Conservation (phyloP, 2,888 invertebrate genomes). For the Leptura quadrifasciata region DNA sequence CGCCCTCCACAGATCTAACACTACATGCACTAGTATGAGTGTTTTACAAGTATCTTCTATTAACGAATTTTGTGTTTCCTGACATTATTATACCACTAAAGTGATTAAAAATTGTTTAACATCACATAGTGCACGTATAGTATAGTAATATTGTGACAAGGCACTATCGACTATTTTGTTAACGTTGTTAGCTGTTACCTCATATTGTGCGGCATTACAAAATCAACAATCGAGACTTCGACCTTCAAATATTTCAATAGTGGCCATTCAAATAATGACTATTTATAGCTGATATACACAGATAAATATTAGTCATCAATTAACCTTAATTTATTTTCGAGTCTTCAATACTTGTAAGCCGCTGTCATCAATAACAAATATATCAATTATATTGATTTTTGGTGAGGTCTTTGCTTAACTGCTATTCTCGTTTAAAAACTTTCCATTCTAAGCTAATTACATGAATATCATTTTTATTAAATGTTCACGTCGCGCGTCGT, state of each 20-base stretch:
- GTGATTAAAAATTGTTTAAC: too few species aligned
- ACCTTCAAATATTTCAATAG: background rate
- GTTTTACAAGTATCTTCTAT: too few species aligned
- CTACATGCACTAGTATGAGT: too few species aligned
- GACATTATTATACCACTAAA: too few species aligned
- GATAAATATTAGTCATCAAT: background rate
- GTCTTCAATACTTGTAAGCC: background rate
- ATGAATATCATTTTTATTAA: too few species aligned
- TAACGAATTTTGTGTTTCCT: too few species aligned
- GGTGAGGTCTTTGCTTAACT: too few species aligned
- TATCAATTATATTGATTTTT: background rate
- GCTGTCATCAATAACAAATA: background rate
- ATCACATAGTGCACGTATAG: too few species aligned
- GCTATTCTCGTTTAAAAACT: too few species aligned
- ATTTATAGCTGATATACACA: background rate
- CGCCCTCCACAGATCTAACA: too few species aligned
- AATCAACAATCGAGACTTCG: background rate
- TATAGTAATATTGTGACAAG: background rate
- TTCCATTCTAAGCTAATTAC: too few species aligned
- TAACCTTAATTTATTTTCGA: background rate
- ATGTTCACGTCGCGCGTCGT: too few species aligned
- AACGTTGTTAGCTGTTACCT: background rate
- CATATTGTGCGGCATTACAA: background rate
- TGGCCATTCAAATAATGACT: background rate
- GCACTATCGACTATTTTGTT: background rate